A percentile compares a stretch with the other conserved stretches of the same genome.
Evolutionary conservation across 2,797 vertebrate species (phyloP).

Genomic region (Crypturellus tataupa): DNA sequence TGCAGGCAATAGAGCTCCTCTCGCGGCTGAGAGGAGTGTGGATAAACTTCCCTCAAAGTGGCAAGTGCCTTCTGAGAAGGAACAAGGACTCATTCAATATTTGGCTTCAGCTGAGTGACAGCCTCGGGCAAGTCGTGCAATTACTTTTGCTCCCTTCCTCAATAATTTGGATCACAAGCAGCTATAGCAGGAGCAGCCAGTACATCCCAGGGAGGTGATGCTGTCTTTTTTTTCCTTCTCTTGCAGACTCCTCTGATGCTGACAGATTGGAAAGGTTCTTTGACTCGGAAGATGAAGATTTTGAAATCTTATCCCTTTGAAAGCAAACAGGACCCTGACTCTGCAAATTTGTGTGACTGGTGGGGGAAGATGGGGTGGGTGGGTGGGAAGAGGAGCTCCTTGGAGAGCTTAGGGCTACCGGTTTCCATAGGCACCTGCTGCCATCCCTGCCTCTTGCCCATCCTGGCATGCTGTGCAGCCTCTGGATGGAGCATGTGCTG

Average conservation of each 20-base stretch:
- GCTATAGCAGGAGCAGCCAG: background rate
- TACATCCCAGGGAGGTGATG: background rate
- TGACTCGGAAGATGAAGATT: conserved; percentile 98
- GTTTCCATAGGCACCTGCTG: conserved; percentile 76
- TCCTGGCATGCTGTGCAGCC: conserved; percentile 67
- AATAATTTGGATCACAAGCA: background rate
- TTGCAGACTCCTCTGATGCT: conserved; percentile 92
- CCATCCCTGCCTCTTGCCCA: conserved; percentile 70
- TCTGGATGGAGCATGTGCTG: conserved; percentile 8
- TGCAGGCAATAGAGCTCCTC: conserved; percentile 8
- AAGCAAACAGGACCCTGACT: conserved; percentile 67
- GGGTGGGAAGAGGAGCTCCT: conserved; percentile 72
- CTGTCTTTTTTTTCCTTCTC: background rate
- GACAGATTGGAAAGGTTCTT: conserved; percentile 96
- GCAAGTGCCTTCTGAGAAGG: background rate
- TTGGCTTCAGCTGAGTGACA: background rate
- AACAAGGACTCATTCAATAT: background rate
- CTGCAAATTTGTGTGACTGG: conserved; percentile 68
- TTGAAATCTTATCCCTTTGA: conserved; percentile 98
- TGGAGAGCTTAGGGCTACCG: conserved; percentile 71
- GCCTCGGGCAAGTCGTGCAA: background rate
- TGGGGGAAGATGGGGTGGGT: conserved; percentile 40
- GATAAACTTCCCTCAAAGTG: background rate
- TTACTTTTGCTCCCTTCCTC: background rate
- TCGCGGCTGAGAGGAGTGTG: background rate